Base-by-base conservation (phyloP, 2,113 vertebrate genomes). In the Pelusios castaneus region DNA sequence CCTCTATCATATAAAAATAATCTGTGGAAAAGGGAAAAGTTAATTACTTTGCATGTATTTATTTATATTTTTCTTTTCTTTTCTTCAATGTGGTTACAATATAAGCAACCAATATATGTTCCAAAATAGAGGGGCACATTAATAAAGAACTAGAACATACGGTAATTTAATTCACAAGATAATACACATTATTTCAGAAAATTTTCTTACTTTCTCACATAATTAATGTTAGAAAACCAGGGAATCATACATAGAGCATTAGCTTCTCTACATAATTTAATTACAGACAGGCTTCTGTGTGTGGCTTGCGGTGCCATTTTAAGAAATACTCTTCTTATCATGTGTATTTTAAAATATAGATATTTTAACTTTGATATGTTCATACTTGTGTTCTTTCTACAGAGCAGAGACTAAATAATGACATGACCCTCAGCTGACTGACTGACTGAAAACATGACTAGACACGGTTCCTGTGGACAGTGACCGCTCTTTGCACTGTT, bases 351-450 rank as follows among this genome's bases (percentile, higher is more conserved):
- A 29, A 95, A 96, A 94, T 95, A 87, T 80, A 92, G 4, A 1
- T 95, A 95, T 41, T 45, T 97, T 94, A 93, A 90, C 92, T 96
- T 95, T 97, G 94, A 97, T 95, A 90, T 98, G 98, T 97, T 98
- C 97, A 97, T 98, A 91, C 97, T 98, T 98, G 95, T 98, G 97
- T 97, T 98, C 97, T 98, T 98, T 98, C 98, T 98, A 91, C 98
- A 98, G 97, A 97, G 96, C 95, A 97, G 97, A 98, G 97, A 98
- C 98, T 98, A 98, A 96, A 82, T 98, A 98, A 95, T 98, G 97
- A 98, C 98, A 96, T 98, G 98, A 97, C 95, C 97, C 85, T 98
- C 97, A 98, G 97, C 97, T 98, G 98, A 97, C 98, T 98, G 98
- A 98, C 97, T 98, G 98, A 97, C 98, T 98, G 98, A 98, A 96